Evolutionary conservation across 2,797 vertebrate species (phyloP), one percentile per base, ranked within the genome.

Genomic region (Microhierax caerulescens): DNA sequence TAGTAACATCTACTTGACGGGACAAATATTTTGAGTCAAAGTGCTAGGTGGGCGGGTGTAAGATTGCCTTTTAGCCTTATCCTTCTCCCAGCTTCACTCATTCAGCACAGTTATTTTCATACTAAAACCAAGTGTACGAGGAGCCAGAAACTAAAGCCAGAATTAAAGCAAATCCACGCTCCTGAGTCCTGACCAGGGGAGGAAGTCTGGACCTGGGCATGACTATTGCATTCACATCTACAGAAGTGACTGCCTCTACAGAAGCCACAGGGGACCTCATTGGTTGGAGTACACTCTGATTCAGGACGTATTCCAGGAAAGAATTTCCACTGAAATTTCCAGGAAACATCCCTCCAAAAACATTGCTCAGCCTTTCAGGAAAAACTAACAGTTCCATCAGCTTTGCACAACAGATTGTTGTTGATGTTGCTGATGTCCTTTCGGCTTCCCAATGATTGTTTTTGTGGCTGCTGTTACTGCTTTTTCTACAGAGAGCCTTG

Each of bases 251-350:
- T 73, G 81, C 41, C 37, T 22, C 45, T 61, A 27, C 41, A 90
- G 37, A 88, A 88, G 41, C 25, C 56, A 53, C 30, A n/a, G 17
- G 21, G 8, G 13, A 83, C 16, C 7, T 47, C 36, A 30, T 6
- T 51, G 43, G 23, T 1, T 53, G 73, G 30, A 88, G 17, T 37
- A 61, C 28, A 32, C 34, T 11, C 24, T 13, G 10, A 78, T n/a
- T 69, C n/a, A 34, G 41, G 25, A 20, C 41, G 68, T 88, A 91
- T 94, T 92, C 73, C 76, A 75, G 39, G 54, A 85, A 91, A 77
- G 30, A 57, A 80, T 54, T 84, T 81, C 37, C 34, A 61, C 25
- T 43, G 24, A 76, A 50, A 36, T 79, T 88, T 90, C 36, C 34
- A 57, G 45, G 59, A 94, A 88, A 69, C 20, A 86, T 37, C 7